A percentile compares a stretch with the other conserved stretches of the same genome.
These are phyloP conservation scores for Oreochromis mossambicus DNA, from an alignment of 2,797 vertebrate species.

Conservation along the genomic window DNA sequence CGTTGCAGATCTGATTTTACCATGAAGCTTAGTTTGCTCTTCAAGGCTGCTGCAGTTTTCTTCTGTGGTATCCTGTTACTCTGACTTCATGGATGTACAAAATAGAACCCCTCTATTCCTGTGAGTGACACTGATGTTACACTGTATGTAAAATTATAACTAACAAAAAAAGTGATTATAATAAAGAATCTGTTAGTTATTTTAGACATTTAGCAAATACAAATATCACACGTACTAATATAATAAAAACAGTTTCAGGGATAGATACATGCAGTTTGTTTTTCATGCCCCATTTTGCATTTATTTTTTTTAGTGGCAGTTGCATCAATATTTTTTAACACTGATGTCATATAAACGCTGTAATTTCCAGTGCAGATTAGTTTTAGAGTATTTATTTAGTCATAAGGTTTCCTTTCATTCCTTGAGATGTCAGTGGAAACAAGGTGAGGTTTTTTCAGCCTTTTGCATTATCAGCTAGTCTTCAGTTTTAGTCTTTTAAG, in stretches of 20 bases:
- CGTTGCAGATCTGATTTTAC: background rate
- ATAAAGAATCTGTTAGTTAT: background rate
- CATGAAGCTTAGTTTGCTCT: background rate
- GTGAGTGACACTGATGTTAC: background rate
- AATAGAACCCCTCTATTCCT: no score
- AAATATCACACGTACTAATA: background rate
- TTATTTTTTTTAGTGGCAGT: background rate
- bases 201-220: background rate
- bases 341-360: background rate
- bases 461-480: background rate
- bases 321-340: background rate
- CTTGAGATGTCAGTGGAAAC: background rate
- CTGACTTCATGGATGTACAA: background rate
- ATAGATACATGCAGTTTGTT: background rate
- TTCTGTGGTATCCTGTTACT: background rate
- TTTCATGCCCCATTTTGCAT: background rate
- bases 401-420: background rate
- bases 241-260: background rate
- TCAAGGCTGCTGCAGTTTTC: background rate
- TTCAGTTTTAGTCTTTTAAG: background rate
- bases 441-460: background rate
- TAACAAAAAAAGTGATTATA: background rate
- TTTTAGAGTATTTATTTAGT: background rate
- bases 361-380: background rate
- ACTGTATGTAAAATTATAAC: background rate